These are phyloP conservation scores for Cyprinella venusta DNA, from an alignment of 2,797 vertebrate species.

Conservation along the genomic window DNA sequence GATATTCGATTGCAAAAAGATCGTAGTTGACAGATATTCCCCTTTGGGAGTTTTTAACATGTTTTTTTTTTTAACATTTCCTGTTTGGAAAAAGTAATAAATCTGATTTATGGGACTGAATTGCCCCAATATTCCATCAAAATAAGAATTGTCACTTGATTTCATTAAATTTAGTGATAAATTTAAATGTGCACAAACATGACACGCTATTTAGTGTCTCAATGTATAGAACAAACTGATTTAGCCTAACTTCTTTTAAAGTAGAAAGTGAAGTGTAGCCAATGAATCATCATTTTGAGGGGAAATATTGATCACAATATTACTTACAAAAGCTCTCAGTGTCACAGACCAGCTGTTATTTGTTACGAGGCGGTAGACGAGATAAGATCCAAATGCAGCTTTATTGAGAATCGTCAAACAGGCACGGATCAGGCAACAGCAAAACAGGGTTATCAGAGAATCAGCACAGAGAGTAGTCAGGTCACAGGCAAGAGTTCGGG, in stretches of 20 bases:
- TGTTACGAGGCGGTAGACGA: no score
- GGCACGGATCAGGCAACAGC: no score
- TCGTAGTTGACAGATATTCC: no score
- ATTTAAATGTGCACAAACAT: background rate
- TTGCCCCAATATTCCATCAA: background rate
- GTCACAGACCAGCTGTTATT: background rate
- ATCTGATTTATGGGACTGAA: background rate
- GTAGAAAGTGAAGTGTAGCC: background rate
- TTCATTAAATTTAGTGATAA: background rate
- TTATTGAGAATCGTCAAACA: no score
- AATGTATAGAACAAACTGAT: background rate
- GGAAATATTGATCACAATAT: conserved; percentile 6
- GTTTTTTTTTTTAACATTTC: no score
- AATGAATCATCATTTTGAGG: background rate
- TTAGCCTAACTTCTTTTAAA: background rate
- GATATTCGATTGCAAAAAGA: background rate
- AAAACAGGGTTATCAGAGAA: no score
- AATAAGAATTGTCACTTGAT: background rate
- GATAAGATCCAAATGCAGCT: no score
- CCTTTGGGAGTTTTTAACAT: background rate
- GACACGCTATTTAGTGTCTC: background rate
- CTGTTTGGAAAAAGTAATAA: background rate
- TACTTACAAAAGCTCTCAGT: background rate
- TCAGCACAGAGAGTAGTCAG: no score
- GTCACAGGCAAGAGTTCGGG: no score